Base-by-base conservation (phyloP, 2,113 vertebrate genomes). In the Actenoides lindsayi region DNA sequence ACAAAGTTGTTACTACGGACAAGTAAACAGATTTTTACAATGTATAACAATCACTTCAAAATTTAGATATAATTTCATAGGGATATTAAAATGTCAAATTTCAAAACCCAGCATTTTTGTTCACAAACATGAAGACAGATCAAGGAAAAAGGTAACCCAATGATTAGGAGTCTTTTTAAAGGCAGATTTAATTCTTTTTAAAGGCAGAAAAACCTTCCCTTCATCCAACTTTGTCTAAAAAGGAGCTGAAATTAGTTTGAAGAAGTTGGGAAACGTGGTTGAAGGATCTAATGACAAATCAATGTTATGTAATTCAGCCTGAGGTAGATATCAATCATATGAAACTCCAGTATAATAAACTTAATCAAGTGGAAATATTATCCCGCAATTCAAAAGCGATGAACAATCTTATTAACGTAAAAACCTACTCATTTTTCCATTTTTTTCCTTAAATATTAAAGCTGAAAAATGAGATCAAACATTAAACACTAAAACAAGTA, bases 1-100 rank as follows among this genome's bases (percentile, higher is more conserved):
- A 64, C 18, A 1, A n/a, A 63, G 5, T 35, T 62, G 15, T 51
- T 37, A 56, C 46, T 39, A 60, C 53, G 13, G 10, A 31, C 24
- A 35, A 0, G 1, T 27, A 81, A 35, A 44, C 4, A 8, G 6
- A 9, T 30, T 39, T 56, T 68, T 56, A 24, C 1, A 1, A 18
- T 62, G 81, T 74, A 4, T 5, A 81, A 42, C 4, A 39, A 67
- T 18, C 7, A 30, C 46, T 64, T 70, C 62, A 60, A 69, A 71
- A 46, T 31, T 64, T 3, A 83, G 20, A 44, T 42, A 30, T 5
- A 3, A 44, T 60, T 81, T 71, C 21, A 46, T 0, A 28, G 3
- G 6, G 9, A 75, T 75, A 79, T 68, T 9, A 67, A 75, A 65
- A 81, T 5, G 24, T 10, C 54, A 39, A 50, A 68, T 46, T 54